phyloP scores from a whole-genome alignment of 37 sponge, comb jelly and placozoan species.

The Geodia barretti region DNA sequence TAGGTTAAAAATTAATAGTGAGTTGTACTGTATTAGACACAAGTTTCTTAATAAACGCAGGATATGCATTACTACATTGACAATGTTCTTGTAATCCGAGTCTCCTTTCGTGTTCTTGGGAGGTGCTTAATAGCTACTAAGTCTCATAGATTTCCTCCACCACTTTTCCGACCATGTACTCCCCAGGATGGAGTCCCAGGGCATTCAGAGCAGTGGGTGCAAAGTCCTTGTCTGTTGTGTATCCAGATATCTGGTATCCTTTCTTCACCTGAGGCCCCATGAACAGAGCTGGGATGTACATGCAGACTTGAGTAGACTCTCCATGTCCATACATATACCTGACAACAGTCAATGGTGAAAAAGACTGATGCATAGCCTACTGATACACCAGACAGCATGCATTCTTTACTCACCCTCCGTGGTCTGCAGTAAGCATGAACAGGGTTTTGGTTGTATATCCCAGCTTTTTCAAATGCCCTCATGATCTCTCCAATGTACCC shows the following conservation, averaged over 20 bases:
- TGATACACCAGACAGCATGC: too few species aligned
- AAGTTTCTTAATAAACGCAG: too few species aligned
- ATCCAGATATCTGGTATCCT: constrained; percentile 15
- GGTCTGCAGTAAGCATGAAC: constrained; percentile 24
- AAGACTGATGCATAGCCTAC: too few species aligned
- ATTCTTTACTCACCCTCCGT: constrained; percentile 17
- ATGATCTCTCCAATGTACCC: constrained; percentile 31
- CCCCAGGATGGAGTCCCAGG: constrained; percentile 29
- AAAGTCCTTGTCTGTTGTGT: constrained; percentile 20
- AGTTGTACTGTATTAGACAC: too few species aligned
- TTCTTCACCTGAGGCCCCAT: constrained; percentile 27
- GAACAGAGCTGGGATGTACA: constrained; percentile 33
- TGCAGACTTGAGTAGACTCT: not conserved
- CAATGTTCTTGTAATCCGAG: too few species aligned
- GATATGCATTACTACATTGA: too few species aligned
- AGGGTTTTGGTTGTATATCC: constrained; percentile 15
- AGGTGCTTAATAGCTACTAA: too few species aligned
- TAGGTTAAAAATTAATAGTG: too few species aligned
- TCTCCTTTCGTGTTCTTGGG: too few species aligned
- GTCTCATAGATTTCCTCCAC: constrained; percentile 40
- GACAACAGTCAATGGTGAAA: too few species aligned
- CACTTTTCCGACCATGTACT: constrained; percentile 25
- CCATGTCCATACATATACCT: constrained; percentile 8
- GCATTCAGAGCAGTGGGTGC: constrained; percentile 45
- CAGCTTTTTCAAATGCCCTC: not conserved